phyloP scores from a whole-genome alignment of 2,888 invertebrate genomes.

The Asteroscopus sphinx region DNA sequence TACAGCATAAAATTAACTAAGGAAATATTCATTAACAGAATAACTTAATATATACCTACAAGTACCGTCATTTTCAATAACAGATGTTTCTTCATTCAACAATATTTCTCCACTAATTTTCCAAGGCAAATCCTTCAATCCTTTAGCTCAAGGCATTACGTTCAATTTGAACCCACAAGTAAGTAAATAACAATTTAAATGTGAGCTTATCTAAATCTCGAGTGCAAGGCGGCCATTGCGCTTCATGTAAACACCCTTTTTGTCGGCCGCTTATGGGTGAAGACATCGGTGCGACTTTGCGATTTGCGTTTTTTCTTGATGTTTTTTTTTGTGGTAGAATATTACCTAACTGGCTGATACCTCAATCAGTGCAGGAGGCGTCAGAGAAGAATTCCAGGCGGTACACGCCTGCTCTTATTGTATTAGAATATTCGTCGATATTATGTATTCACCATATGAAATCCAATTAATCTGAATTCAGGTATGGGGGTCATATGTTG shows the following conservation, averaged over 20 bases:
- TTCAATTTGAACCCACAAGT: constrained; percentile 50
- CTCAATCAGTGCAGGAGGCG: too few species aligned
- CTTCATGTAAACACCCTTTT: constrained; percentile 57
- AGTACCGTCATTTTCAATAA: neutral
- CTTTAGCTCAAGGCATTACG: constrained; percentile 33
- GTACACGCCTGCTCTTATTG: too few species aligned
- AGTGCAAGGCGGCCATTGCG: constrained; percentile 53
- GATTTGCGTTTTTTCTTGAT: constrained; percentile 5
- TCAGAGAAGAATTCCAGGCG: too few species aligned
- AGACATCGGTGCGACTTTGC: constrained; percentile 28
- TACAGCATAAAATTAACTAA: too few species aligned
- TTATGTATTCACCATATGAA: too few species aligned
- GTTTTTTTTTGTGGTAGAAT: too few species aligned
- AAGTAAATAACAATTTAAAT: constrained; percentile 60
- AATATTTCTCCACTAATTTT: neutral
- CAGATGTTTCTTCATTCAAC: neutral
- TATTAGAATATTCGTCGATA: too few species aligned
- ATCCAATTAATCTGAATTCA: too few species aligned
- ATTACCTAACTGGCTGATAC: too few species aligned
- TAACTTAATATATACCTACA: too few species aligned
- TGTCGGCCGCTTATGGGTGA: constrained; percentile 23
- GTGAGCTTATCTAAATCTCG: constrained; percentile 58
- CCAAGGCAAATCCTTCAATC: constrained; percentile 3
- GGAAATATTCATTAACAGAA: too few species aligned
- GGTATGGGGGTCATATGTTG: too few species aligned